phyloP scores from a whole-genome alignment of 2,888 invertebrate species.

The Agonopterix alstromeriana region DNA sequence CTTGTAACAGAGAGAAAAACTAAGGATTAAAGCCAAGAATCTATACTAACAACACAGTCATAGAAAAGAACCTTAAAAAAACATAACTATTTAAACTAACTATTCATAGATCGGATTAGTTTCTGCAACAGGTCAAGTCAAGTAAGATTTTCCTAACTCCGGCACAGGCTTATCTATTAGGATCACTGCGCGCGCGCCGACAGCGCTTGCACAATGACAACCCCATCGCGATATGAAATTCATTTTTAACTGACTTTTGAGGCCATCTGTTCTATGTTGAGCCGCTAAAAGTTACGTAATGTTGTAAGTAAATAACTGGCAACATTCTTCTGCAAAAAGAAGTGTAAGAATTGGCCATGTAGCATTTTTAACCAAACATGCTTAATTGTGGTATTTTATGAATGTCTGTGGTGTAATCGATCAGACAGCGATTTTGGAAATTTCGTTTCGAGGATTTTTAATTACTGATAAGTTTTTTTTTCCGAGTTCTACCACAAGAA shows the following conservation, averaged over 20 bases:
- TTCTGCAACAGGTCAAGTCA: background rate
- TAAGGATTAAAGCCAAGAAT: too few species aligned
- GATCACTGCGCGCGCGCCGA: background rate
- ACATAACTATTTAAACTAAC: too few species aligned
- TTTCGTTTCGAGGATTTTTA: too few species aligned
- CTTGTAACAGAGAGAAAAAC: too few species aligned
- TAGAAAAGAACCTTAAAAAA: too few species aligned
- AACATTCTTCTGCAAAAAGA: background rate
- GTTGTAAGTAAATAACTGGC: background rate
- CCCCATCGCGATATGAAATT: background rate
- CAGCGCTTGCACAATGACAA: background rate
- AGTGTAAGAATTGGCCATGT: background rate
- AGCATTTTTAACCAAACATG: background rate
- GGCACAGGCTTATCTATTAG: background rate
- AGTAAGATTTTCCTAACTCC: background rate
- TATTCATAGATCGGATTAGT: too few species aligned
- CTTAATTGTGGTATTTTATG: too few species aligned
- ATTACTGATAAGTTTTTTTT: too few species aligned
- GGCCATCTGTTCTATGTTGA: background rate
- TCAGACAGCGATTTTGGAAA: too few species aligned
- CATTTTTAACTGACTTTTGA: constrained; percentile 1
- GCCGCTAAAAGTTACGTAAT: background rate
- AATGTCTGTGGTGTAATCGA: too few species aligned
- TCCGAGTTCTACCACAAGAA: too few species aligned
- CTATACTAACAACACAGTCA: too few species aligned